Evolutionary conservation across 2,113 vertebrate species (phyloP), one percentile per base, ranked within the genome.

Genomic region (Promerops cafer): DNA sequence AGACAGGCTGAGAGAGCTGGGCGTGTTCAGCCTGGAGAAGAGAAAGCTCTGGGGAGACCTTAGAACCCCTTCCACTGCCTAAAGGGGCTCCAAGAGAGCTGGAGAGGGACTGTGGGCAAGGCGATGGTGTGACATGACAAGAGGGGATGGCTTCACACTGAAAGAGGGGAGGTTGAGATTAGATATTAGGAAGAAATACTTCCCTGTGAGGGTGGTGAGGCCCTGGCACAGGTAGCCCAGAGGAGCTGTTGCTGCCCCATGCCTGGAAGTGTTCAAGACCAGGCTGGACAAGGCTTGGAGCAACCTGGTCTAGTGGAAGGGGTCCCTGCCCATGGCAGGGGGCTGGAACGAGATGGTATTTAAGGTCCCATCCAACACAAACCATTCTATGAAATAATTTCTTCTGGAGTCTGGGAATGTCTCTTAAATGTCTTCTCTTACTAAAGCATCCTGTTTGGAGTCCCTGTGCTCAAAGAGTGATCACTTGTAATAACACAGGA

Each of bases 291-390:
- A 5, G 44, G 19, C 26, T 81, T 74, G 37, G 52, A 52, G 26
- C 18, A 57, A 3, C 44, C 15, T 50, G 44, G 18, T 0, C 0
- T 5, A 16, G 52, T 23, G 37, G 15, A 11, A 57, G 27, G 31
- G 7, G 35, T 50, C 59, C 17, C 35, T 57, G 14, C 26, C 21
- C 21, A 10, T 31, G 21, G 12, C 50, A 80, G 13, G 21, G 21
- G 35, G 13, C 16, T 57, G 37, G 42, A 65, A 64, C 11, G 33
- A 57, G 22, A 22, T 72, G 27, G 7, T 7, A 10, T 65, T 72
- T 26, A 65, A 80, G 9, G 31, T 57, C 15, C 17, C 18, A 57
- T 81, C 18, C 31, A 65, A 27, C 5, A 22, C 52, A 81, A 50
- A 50, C 11, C 12, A 35, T 65, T 74, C 52, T 27, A 1, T 44